Conservation (phyloP, 2,113 vertebrate genomes). For the Cololabis saira region DNA sequence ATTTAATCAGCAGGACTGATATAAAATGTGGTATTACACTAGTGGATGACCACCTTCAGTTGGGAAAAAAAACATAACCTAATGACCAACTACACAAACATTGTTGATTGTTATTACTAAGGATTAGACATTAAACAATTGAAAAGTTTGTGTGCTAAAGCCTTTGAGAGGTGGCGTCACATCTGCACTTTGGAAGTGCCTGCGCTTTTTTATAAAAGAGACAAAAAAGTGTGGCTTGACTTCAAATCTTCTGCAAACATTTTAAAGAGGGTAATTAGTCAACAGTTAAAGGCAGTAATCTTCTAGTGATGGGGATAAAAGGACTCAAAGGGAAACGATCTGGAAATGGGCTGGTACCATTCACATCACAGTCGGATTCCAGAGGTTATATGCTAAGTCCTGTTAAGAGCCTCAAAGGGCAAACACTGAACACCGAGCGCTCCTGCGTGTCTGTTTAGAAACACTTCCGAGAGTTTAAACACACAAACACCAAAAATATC, state of each 20-base stretch:
- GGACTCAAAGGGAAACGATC: constrained; percentile 64
- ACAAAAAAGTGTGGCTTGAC: constrained; percentile 20
- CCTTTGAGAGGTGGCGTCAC: background rate
- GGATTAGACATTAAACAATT: too few relatives aligned
- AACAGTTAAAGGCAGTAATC: constrained; percentile 59
- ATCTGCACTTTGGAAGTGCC: constrained; percentile 20
- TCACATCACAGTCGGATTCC: constrained; percentile 71
- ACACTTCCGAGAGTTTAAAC: constrained; percentile 57
- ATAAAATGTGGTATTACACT: too few relatives aligned
- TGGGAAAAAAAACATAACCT: too few relatives aligned
- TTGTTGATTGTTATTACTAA: too few relatives aligned
- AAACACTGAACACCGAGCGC: constrained; percentile 55
- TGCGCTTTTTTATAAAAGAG: background rate
- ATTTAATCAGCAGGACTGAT: too few relatives aligned
- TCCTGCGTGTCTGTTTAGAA: constrained; percentile 62
- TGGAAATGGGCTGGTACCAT: constrained; percentile 67
- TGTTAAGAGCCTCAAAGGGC: constrained; percentile 73
- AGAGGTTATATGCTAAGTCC: constrained; percentile 78
- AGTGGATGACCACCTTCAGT: too few relatives aligned
- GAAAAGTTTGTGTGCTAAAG: constrained; percentile 14
- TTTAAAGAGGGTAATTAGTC: constrained; percentile 72
- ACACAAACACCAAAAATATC: constrained; percentile 81
- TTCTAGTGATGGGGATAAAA: constrained; percentile 63
- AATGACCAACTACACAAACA: too few relatives aligned
- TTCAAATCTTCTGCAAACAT: constrained; percentile 48